Conservation (phyloP, 2,113 vertebrate genomes). For the Gasterosteus nipponicus region DNA sequence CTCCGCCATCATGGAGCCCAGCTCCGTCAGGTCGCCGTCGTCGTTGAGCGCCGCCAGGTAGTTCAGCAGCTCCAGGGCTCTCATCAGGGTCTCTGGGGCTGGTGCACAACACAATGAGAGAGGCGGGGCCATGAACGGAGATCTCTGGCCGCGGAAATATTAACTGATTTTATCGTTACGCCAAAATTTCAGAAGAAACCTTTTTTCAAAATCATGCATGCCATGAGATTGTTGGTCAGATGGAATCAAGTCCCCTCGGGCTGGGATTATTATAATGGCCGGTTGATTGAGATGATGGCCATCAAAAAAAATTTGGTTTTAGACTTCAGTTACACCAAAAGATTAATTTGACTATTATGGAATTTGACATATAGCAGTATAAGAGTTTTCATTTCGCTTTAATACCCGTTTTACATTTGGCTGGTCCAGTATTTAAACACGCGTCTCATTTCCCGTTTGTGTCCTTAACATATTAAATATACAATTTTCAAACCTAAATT, state of each 20-base stretch:
- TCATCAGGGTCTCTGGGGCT: constrained; percentile 98
- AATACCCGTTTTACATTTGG: neutral
- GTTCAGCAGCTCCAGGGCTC: constrained; percentile 96
- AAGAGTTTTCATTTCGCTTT: neutral
- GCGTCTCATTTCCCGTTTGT: neutral
- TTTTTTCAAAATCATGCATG: constrained; percentile 17
- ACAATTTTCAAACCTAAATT: neutral
- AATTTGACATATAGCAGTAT: neutral
- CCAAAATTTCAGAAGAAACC: constrained; percentile 21
- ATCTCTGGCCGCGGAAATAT: too few relatives aligned
- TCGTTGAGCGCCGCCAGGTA: constrained; percentile 96
- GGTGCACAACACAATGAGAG: constrained; percentile 34
- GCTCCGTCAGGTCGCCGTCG: constrained; percentile 94
- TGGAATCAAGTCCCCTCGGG: neutral
- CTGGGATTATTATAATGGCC: neutral
- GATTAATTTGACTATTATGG: neutral
- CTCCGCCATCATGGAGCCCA: constrained; percentile 99
- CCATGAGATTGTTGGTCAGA: constrained; percentile 3
- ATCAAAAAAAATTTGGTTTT: neutral
- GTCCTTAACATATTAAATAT: neutral
- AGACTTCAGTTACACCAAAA: neutral
- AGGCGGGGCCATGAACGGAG: constrained; percentile 25
- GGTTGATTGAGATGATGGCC: neutral
- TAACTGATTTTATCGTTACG: constrained; percentile 3
- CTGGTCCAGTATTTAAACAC: neutral